Base-by-base conservation (phyloP, 1,140 invertebrate species). In the Rhagoletis zephyria region DNA sequence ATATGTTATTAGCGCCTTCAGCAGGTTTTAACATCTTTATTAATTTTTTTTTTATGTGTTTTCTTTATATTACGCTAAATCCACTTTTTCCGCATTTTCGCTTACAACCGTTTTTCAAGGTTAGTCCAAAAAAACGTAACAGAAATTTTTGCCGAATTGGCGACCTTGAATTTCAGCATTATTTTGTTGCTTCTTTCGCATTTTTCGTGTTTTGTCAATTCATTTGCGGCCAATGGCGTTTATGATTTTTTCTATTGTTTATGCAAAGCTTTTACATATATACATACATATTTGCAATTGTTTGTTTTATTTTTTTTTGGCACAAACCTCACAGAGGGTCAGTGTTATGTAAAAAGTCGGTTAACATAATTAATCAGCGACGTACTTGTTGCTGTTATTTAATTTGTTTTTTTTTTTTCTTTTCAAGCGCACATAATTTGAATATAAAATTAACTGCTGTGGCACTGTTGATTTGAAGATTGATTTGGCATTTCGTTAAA, bases 291-390 rank as follows among this genome's bases (percentile, higher is more conserved):
- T 30, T 30, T 30, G 30, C 30, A 2, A 10, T 81, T 81, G 70
- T n/a, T 56, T 56, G 16, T 10, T 74, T n/a, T 74, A 4, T 19
- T 0, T n/a, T 5, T 48, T 48, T 59, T 81, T 81, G 51, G 74
- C 74, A 30, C 74, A 59, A 81, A 81, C 74, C 74, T 81, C 51
- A 56, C 59, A 81, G n/a, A 81, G 74, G 74, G 74, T 81, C 74
- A 81, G 74, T 81, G 74, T 81, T 81, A 56, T 81, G 74, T 81
- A 81, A 81, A 81, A 81, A 56, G n/a, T 56, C 74, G 74, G 74
- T 19, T 81, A 81, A 81, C 74, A 81, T 81, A 81, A 81, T 81
- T 81, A 56, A 48, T 81, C 74, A 81, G 74, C 74, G 74, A 7
- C 19, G 51, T 81, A 19, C 56, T 81, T 77, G 14, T 30, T 77